phyloP scores from a whole-genome alignment of 2,888 invertebrate genomes.

The Eupithecia insigniata region DNA sequence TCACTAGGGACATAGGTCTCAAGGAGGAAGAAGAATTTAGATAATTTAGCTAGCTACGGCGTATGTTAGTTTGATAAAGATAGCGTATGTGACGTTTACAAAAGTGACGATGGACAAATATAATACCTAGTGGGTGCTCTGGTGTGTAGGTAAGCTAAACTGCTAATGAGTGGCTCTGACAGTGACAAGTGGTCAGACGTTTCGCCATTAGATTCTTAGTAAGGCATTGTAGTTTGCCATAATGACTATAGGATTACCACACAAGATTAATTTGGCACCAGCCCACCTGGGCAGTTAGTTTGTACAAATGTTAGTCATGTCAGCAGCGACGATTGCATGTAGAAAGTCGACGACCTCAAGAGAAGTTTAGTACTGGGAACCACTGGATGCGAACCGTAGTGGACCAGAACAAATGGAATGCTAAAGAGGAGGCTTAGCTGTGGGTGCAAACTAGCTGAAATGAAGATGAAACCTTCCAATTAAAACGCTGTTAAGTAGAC shows the following conservation, averaged over 20 bases:
- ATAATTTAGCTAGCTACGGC: background rate
- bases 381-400: background rate
- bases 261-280: conserved; percentile 20
- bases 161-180: conserved; percentile 27
- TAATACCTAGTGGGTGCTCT: background rate
- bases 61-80: background rate
- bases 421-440: background rate
- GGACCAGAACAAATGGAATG: background rate
- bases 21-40: background rate
- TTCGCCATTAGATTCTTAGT: conserved; percentile 21
- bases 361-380: background rate
- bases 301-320: background rate
- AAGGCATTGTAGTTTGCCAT: conserved; percentile 28
- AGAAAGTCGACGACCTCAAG: background rate
- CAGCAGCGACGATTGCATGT: background rate
- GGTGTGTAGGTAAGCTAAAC: conserved; percentile 2
- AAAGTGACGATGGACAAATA: background rate
- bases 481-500: no score
- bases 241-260: conserved; percentile 21
- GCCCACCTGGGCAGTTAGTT: conserved; percentile 16
- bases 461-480: no score
- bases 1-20: background rate
- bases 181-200: conserved; percentile 31
- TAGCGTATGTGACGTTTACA: background rate
- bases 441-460: background rate